Evolutionary conservation across 2,888 invertebrate genomes (phyloP).

Genomic region (Scelioninae gen. 2): DNA sequence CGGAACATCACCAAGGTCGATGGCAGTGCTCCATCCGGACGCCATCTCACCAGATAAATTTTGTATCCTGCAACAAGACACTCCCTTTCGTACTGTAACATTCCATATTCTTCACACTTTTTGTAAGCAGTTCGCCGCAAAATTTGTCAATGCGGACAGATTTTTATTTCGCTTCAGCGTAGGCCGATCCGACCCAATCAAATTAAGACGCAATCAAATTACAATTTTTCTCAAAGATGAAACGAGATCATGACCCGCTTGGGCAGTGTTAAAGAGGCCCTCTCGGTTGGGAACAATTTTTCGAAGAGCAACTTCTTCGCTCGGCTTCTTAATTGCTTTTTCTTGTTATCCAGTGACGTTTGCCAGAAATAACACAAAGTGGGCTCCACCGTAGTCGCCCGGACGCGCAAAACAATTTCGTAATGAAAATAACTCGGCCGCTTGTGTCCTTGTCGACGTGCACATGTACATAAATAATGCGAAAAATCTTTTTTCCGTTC

Average conservation of each 20-base stretch:
- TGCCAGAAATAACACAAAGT: constrained; percentile 57
- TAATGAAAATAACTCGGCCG: constrained; percentile 53
- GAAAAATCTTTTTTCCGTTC: constrained; percentile 32
- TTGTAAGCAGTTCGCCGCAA: too few relatives aligned
- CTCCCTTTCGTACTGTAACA: too few relatives aligned
- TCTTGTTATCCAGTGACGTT: constrained; percentile 55
- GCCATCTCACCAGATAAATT: too few relatives aligned
- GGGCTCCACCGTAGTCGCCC: constrained; percentile 25
- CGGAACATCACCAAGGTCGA: too few relatives aligned
- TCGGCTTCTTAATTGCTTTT: constrained; percentile 59
- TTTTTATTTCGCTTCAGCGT: not conserved
- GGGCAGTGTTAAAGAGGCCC: constrained; percentile 29
- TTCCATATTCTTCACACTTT: too few relatives aligned
- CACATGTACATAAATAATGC: too few relatives aligned
- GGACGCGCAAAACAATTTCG: constrained; percentile 54
- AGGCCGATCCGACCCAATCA: not conserved
- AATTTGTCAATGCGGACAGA: too few relatives aligned
- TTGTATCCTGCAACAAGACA: too few relatives aligned
- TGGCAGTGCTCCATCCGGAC: too few relatives aligned
- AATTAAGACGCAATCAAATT: constrained; percentile 26
- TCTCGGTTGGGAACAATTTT: constrained; percentile 36
- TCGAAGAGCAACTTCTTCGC: constrained; percentile 53
- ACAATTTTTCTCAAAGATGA: constrained; percentile 22
- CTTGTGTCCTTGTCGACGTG: too few relatives aligned
- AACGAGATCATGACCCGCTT: constrained; percentile 19